A percentile compares a stretch with the other conserved stretches of the same genome.
Conservation (phyloP, 2,113 vertebrate species). For the Myotis brandtii region DNA sequence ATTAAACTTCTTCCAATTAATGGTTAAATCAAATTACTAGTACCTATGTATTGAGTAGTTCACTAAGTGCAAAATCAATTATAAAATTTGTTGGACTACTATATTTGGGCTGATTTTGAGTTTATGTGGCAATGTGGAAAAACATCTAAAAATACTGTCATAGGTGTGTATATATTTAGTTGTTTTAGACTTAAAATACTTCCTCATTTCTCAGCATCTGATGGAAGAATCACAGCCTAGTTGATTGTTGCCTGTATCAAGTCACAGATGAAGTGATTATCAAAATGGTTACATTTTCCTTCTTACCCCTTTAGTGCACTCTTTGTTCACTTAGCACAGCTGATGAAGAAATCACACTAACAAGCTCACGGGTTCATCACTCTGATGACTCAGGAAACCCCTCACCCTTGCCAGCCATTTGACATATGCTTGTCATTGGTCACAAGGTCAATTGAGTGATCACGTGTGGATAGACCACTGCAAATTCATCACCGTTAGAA, state of each 20-base stretch:
- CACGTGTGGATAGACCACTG: neutral
- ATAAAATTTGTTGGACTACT: neutral
- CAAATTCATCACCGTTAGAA: conserved; percentile 45
- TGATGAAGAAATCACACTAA: neutral
- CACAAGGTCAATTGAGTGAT: neutral
- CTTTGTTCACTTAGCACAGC: neutral
- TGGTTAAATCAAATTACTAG: neutral
- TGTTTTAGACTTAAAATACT: neutral
- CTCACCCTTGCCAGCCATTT: neutral
- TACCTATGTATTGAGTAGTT: conserved; percentile 16
- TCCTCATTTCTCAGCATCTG: neutral
- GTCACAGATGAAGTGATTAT: neutral
- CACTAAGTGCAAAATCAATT: conserved; percentile 1
- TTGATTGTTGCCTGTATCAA: neutral
- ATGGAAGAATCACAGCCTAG: neutral
- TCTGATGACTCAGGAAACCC: neutral
- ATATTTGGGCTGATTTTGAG: conserved; percentile 31
- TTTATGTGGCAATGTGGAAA: conserved; percentile 22
- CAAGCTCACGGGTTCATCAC: neutral
- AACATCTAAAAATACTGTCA: neutral
- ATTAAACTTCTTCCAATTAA: neutral
- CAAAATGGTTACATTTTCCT: neutral
- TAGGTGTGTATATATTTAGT: neutral
- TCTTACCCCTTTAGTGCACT: neutral
- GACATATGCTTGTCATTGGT: neutral